phyloP scores from a whole-genome alignment of 2,113 vertebrate genomes.

The Antigone vipio region DNA sequence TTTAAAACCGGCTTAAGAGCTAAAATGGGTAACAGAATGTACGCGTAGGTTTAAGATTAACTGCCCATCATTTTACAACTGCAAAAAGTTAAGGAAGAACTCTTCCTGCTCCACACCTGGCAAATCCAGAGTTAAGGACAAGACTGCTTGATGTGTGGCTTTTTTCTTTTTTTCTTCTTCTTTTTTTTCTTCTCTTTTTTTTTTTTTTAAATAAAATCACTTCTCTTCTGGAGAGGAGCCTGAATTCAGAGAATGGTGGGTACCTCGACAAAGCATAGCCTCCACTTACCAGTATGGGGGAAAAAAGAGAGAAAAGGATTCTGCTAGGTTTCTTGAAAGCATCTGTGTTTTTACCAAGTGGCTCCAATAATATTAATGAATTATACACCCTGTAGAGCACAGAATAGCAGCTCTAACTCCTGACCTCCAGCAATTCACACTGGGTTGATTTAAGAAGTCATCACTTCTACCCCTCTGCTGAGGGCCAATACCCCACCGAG shows the following conservation, averaged over 20 bases:
- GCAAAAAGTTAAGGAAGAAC: not conserved
- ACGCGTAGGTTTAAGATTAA: not conserved
- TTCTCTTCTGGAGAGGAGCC: not conserved
- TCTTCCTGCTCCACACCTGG: not conserved
- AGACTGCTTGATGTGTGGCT: not conserved
- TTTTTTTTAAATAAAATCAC: not conserved
- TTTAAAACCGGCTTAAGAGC: not conserved
- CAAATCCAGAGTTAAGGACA: not conserved
- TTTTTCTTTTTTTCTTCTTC: not conserved
- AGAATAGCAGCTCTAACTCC: not conserved
- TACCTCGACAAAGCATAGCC: not conserved
- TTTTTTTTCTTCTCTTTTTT: fast-evolving
- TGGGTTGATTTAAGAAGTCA: conserved; percentile 8
- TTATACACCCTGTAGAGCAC: not conserved
- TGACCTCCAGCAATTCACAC: not conserved
- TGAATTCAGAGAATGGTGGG: not conserved
- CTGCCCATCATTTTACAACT: not conserved
- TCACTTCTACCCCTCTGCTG: not conserved
- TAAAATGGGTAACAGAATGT: not conserved
- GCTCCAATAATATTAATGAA: conserved; percentile 19
- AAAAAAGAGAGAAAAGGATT: not conserved
- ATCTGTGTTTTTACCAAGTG: not conserved
- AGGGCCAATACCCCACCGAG: not conserved
- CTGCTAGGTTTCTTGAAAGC: not conserved
- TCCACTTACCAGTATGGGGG: not conserved